Evolutionary conservation across 2,888 invertebrate species (phyloP).

Genomic region (Dicycla oo): DNA sequence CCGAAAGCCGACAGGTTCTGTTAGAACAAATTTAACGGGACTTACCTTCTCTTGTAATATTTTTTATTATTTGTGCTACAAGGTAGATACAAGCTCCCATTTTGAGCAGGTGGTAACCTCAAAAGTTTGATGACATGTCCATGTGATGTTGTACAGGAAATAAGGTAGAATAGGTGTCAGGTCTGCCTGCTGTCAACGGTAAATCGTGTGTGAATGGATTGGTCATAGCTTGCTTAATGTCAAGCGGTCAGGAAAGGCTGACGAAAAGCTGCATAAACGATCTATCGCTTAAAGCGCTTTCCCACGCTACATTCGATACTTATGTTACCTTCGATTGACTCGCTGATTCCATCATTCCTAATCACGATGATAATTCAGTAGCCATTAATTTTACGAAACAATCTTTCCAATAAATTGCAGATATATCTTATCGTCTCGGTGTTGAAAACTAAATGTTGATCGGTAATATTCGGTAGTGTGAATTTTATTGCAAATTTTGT

Average conservation of each 20-base stretch:
- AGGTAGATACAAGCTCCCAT: slow-evolving; percentile 69
- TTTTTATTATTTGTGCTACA: slow-evolving; percentile 73
- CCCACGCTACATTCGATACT: slow-evolving; percentile 25
- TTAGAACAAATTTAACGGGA: slow-evolving; percentile 88
- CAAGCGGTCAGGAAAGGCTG: slow-evolving; percentile 13
- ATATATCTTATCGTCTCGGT: slow-evolving; percentile 38
- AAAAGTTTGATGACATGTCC: slow-evolving; percentile 58
- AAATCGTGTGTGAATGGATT: slow-evolving; percentile 33
- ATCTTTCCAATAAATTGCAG: slow-evolving; percentile 20
- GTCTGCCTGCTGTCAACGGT: slow-evolving; percentile 32
- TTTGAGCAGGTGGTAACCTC: slow-evolving; percentile 65
- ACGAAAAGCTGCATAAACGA: slow-evolving; percentile 18
- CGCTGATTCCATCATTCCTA: slow-evolving; percentile 15
- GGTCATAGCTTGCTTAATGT: slow-evolving; percentile 33
- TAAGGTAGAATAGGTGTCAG: slow-evolving; percentile 40
- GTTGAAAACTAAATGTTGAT: slow-evolving; percentile 42
- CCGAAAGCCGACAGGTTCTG: slow-evolving; percentile 81
- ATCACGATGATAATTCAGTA: slow-evolving; percentile 31
- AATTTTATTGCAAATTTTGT: slow-evolving; percentile 38
- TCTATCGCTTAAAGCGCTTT: slow-evolving; percentile 22
- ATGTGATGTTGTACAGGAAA: slow-evolving; percentile 56
- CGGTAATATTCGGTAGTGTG: slow-evolving; percentile 16
- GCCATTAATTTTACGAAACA: slow-evolving; percentile 39
- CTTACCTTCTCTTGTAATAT: slow-evolving; percentile 72
- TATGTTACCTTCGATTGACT: slow-evolving; percentile 9